Base-by-base conservation (phyloP, 2,113 vertebrate genomes). In the Centrocercus urophasianus region DNA sequence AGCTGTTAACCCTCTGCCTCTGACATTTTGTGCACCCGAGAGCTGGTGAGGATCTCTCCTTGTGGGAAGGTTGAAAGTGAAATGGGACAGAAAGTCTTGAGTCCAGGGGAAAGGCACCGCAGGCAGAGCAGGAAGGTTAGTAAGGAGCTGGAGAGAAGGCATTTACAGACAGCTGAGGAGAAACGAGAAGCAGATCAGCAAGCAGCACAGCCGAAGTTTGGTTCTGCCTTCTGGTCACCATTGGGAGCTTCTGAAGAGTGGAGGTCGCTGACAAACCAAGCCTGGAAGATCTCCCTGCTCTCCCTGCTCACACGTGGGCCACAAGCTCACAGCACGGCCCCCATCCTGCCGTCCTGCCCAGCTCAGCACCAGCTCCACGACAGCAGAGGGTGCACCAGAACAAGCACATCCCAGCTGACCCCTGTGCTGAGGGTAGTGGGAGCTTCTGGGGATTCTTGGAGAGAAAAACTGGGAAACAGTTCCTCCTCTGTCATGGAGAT, bases 161-260 rank as follows among this genome's bases (percentile, higher is more conserved):
- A 48, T 12, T 13, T 15, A 83, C 24, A 87, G 50, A 32, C 50
- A 89, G 2, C 34, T 60, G 75, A 83, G 72, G 56, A 76, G 67
- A 48, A 76, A 34, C 48, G 56, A 94, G 87, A 52, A 72, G 81
- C 81, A 84, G 87, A 72, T 15, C 47, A 93, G 74, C 86, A 72
- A 67, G 61, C 61, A 89, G 71, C 71, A 59, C n/a, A 84, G 63
- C 70, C 73, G 24, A 34, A 63, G 56, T 52, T 70, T 73, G n/a
- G 32, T 22, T 18, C 67, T 54, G 42, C 40, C 38, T 93, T 77
- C 78, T 14, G 66, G 25, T 32, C 90, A 72, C 40, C 63, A 82
- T 18, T 59, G 78, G 48, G 43, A 59, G 36, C 0, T 52, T 65
- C 71, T 59, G 77, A 59, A 75, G 80, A 77, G 5, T 10, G 52